phyloP scores from a whole-genome alignment of 2,797 vertebrate species.

The Monodelphis domestica region DNA sequence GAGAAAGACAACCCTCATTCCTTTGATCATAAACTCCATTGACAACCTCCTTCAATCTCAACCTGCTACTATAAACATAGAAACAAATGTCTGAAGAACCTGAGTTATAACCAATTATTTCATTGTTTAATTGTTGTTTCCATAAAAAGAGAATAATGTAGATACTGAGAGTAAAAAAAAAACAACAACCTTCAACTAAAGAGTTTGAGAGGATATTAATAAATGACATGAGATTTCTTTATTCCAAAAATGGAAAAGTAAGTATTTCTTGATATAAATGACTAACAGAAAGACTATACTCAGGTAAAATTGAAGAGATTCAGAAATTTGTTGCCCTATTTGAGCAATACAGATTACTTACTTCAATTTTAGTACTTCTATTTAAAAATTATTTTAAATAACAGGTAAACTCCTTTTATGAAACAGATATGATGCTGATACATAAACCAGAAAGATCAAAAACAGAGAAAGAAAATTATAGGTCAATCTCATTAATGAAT shows the following conservation, averaged over 20 bases:
- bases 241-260: constrained; percentile 2
- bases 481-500: too few relatives aligned
- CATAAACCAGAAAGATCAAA: too few relatives aligned
- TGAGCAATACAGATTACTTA: not conserved
- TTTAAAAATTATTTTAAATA: too few relatives aligned
- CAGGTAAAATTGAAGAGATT: not conserved
- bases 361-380: not conserved
- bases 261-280: not conserved
- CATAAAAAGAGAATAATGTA: constrained; percentile 35
- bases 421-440: too few relatives aligned
- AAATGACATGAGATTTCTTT: not conserved
- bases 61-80: not conserved
- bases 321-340: not conserved
- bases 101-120: not conserved
- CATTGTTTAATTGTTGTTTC: not conserved
- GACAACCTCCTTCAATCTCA: not conserved
- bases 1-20: not conserved
- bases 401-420: too few relatives aligned
- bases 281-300: not conserved
- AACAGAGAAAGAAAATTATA: too few relatives aligned
- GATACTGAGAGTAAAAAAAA: constrained; percentile 30
- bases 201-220: not conserved
- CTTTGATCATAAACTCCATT: not conserved
- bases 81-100: not conserved
- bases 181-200: constrained; percentile 15